Base-by-base conservation (phyloP, 2,888 invertebrate species). In the Dryadula phaetusa region DNA sequence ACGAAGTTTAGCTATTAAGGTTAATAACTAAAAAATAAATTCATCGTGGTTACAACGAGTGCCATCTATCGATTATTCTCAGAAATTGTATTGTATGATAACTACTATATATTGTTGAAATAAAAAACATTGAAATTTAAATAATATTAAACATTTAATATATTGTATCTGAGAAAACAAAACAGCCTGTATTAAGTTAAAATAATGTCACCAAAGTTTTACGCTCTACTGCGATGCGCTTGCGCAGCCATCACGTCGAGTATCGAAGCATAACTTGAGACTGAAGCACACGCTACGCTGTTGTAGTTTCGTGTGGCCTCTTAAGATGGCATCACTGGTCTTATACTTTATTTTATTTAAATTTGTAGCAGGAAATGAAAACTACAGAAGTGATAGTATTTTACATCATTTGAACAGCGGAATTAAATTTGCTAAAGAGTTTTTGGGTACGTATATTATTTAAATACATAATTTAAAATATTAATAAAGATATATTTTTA, bases 361-460 rank as follows among this genome's bases (percentile, higher is more conserved):
- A 70, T 72, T 75, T 25, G 82, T 76, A 49, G 72, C 73, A 54
- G 78, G 79, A 37, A 76, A 72, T 75, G 84, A 86, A 75, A 77
- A 80, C 68, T 71, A 80, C 47, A 79, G 75, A 68, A 83, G 80
- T 67, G 86, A 89, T 54, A 85, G 86, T 32, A 78, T 92, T 44
- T 85, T 91, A 63, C 84, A 91, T 72, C 82, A 80, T 71, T 74
- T 92, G 46, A 90, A 77, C 64, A 84, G 72, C 72, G 92, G 92
- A 60, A 88, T 92, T 85, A 90, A 92, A 76, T 83, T 90, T 67
- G 92, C 92, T 1, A 82, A 85, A 62, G 85, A 90, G 78, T 84
- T 91, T 75, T 82, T 92, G 18, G 91, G 92, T 92, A 78, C 79
- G 87, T 82, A 53, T 54, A 49, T 56, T 56, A 16, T 46, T 18